Conservation (phyloP, 1,140 invertebrate species). For the Solen grandis region DNA sequence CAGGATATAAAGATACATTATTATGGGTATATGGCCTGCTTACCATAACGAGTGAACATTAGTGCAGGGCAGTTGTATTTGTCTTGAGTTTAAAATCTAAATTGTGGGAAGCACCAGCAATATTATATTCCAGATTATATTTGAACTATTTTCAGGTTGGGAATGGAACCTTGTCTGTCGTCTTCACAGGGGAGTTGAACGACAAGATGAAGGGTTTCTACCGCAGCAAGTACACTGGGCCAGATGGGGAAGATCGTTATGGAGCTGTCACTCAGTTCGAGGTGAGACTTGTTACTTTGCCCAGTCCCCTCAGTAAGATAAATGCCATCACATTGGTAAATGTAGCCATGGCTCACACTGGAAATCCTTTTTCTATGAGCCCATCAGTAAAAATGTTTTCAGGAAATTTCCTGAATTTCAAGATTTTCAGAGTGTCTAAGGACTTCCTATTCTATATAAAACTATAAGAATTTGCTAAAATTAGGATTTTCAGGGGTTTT, state of each 20-base stretch:
- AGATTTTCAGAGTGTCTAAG: no score
- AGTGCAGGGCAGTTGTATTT: not conserved
- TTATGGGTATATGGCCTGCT: not conserved
- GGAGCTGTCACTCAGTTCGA: slow-evolving; percentile 95
- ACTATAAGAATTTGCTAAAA: no score
- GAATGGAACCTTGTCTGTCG: slow-evolving; percentile 86
- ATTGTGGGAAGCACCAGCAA: not conserved
- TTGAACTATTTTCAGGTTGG: slow-evolving; percentile 82
- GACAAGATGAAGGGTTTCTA: slow-evolving; percentile 98
- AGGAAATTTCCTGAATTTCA: no score
- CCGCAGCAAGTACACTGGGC: slow-evolving; percentile 90
- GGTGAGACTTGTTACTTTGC: slow-evolving; percentile 60
- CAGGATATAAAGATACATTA: no score
- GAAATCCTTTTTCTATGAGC: not conserved
- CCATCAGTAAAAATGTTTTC: not conserved
- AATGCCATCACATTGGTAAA: not conserved
- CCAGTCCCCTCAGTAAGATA: no score
- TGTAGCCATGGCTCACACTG: not conserved
- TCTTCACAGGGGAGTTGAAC: slow-evolving; percentile 92
- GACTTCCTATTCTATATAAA: no score
- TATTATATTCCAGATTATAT: not conserved
- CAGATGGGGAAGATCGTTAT: slow-evolving; percentile 88
- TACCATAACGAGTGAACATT: not conserved
- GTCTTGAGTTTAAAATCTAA: not conserved
- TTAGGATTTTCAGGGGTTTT: no score